Conservation (phyloP, 2,888 invertebrate species). For the Anoplius nigerrimus region DNA sequence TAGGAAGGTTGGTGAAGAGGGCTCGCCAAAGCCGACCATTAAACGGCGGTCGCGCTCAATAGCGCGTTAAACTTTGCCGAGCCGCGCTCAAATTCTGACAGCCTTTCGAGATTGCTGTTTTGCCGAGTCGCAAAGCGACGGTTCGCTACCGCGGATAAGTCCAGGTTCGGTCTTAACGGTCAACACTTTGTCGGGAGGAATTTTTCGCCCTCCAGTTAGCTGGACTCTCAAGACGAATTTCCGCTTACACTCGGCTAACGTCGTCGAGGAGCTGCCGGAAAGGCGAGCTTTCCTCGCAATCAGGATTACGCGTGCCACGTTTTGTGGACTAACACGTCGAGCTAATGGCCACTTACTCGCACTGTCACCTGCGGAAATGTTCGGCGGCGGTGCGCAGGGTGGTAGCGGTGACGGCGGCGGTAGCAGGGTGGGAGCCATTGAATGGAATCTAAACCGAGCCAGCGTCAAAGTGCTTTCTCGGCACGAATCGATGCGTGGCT, state of each 20-base stretch:
- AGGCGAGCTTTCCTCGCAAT: constrained; percentile 51
- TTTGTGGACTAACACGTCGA: constrained; percentile 50
- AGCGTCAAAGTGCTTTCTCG: constrained; percentile 49
- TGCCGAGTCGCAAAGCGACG: no score
- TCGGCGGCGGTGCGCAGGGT: constrained; percentile 40
- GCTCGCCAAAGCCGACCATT: neutral
- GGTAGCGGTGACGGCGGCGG: no score
- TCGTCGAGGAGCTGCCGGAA: constrained; percentile 21
- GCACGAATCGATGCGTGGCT: constrained; percentile 6
- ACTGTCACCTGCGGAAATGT: constrained; percentile 61
- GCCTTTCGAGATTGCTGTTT: no score
- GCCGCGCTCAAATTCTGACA: no score
- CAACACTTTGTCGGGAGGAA: no score
- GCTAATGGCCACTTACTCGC: constrained; percentile 63
- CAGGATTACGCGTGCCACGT: constrained; percentile 44
- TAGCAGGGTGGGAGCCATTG: constrained; percentile 41
- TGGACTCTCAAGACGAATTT: no score
- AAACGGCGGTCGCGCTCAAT: constrained; percentile 4
- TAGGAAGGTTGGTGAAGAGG: no score
- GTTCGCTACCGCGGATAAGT: no score
- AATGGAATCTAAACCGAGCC: constrained; percentile 46
- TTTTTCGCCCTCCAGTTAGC: no score
- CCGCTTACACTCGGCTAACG: neutral
- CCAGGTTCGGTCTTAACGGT: no score
- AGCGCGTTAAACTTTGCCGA: neutral